Conservation (phyloP, 2,113 vertebrate genomes). For the Stictonetta naevosa region DNA sequence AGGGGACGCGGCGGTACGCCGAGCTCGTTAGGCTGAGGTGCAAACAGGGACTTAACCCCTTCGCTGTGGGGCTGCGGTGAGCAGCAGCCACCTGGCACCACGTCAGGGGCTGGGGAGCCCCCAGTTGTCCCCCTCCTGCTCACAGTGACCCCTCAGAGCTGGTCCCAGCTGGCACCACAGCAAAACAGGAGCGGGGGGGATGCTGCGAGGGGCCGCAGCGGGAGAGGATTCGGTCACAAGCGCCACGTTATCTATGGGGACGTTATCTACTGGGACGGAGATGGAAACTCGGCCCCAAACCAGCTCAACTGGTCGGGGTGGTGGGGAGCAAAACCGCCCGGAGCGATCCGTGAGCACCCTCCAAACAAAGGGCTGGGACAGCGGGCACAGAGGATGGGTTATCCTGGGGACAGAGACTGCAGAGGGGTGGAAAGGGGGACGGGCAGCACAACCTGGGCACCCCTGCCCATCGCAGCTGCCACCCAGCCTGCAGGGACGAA, state of each 20-base stretch:
- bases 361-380: not conserved
- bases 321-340: not conserved
- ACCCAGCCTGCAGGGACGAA: not conserved
- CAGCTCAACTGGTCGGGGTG: not conserved
- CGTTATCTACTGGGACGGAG: not conserved
- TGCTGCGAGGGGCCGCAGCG: accelerated
- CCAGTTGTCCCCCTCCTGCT: too few relatives aligned
- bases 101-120: too few relatives aligned
- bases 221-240: not conserved
- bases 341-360: not conserved
- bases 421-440: not conserved
- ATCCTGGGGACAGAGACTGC: too few relatives aligned
- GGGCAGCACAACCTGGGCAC: not conserved
- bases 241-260: not conserved
- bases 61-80: too few relatives aligned
- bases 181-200: not conserved
- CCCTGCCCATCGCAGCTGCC: not conserved
- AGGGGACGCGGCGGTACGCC: not conserved
- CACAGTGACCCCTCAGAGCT: too few relatives aligned
- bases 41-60: not conserved
- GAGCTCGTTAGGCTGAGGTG: not conserved
- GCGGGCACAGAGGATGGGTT: not conserved
- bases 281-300: not conserved
- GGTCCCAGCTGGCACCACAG: too few relatives aligned
- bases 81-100: too few relatives aligned